Conservation (phyloP, 35 echinoderm and acorn worm genomes). For the Eucidaris tribuloides region DNA sequence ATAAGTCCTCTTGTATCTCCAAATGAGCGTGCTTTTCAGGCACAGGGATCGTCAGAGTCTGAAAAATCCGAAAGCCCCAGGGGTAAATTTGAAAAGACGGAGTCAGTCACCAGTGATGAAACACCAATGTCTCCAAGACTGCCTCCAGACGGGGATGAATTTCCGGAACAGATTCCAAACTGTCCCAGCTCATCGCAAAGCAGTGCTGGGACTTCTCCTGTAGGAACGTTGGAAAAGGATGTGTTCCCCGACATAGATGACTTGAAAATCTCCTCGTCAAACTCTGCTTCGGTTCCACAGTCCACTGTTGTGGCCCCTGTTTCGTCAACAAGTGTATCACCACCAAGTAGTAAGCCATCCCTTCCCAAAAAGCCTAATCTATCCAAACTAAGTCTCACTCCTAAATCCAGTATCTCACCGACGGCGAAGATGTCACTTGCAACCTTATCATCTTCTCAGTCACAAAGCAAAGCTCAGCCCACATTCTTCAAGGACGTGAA, state of each 20-base stretch:
- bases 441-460: neutral
- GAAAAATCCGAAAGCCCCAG: neutral
- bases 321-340: too few relatives aligned
- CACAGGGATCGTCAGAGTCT: neutral
- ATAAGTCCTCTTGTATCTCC: neutral
- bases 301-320: too few relatives aligned
- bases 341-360: neutral
- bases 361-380: conserved; percentile 23
- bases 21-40: neutral
- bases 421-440: conserved; percentile 22
- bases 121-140: conserved; percentile 75
- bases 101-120: conserved; percentile 23
- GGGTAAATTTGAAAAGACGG: neutral
- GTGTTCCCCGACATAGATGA: neutral
- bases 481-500: neutral
- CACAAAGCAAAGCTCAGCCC: neutral
- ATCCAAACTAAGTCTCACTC: neutral
- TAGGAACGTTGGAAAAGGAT: neutral
- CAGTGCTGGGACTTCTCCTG: neutral
- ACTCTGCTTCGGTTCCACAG: neutral
- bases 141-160: conserved; percentile 93
- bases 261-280: neutral
- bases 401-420: neutral
- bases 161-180: conserved; percentile 45
- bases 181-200: conserved; percentile 53